phyloP scores from a whole-genome alignment of 2,113 vertebrate species.

The Paralichthys olivaceus region DNA sequence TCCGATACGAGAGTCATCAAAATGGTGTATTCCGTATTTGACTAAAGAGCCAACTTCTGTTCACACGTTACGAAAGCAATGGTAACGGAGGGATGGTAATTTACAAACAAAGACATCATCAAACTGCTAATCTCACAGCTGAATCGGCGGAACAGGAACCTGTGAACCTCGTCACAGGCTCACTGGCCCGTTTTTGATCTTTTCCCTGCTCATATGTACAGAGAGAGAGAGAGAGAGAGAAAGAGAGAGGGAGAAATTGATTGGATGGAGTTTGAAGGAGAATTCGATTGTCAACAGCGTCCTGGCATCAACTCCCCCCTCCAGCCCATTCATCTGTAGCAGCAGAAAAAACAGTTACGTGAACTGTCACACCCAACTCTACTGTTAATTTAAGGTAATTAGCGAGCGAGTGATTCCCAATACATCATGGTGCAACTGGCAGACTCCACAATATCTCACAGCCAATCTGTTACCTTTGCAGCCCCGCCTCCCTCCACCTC shows the following conservation, averaged over 20 bases:
- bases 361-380: slow-evolving; percentile 87
- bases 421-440: slow-evolving; percentile 84
- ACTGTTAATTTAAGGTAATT: slow-evolving; percentile 90
- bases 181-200: slow-evolving; percentile 54
- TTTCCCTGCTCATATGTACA: slow-evolving; percentile 41
- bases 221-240: slow-evolving; percentile 37
- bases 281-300: slow-evolving; percentile 84
- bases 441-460: slow-evolving; percentile 83
- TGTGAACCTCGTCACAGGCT: slow-evolving; percentile 60
- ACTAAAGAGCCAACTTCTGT: slow-evolving; percentile 17
- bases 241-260: slow-evolving; percentile 65
- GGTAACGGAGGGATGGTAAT: slow-evolving; percentile 2
- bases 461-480: slow-evolving; percentile 79
- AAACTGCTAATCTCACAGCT: slow-evolving; percentile 42
- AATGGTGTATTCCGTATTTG: slow-evolving; percentile 2
- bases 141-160: slow-evolving; percentile 46
- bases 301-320: slow-evolving; percentile 80
- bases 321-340: slow-evolving; percentile 84
- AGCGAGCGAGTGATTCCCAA: slow-evolving; percentile 85
- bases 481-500: slow-evolving; percentile 43
- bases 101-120: slow-evolving; percentile 63
- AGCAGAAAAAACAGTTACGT: slow-evolving; percentile 85
- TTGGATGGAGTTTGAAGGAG: slow-evolving; percentile 72
- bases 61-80: slow-evolving; percentile 12
- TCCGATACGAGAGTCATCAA: no score